These are phyloP conservation scores for Pomatostomus ruficeps DNA, from an alignment of 2,113 vertebrate species.

Conservation along the genomic window DNA sequence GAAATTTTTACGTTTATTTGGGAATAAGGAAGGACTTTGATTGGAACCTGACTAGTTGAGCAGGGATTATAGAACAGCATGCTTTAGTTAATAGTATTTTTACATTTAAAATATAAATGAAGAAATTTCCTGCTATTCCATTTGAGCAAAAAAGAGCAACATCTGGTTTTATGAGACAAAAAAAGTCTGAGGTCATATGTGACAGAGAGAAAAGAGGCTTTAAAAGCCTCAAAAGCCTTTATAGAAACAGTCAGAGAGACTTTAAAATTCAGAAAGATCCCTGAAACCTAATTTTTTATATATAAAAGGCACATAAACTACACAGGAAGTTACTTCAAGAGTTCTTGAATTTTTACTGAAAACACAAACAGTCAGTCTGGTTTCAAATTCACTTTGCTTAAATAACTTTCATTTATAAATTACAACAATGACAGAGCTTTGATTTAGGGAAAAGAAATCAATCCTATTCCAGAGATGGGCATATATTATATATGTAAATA, in stretches of 20 bases:
- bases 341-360: neutral
- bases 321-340: neutral
- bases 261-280: neutral
- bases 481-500: neutral
- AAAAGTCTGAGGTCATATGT: neutral
- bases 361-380: neutral
- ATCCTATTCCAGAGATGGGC: neutral
- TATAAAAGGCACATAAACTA: neutral
- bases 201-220: neutral
- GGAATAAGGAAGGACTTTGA: neutral
- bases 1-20: neutral
- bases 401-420: neutral
- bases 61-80: neutral
- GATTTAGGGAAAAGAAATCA: neutral
- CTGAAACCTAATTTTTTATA: neutral
- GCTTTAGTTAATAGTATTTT: neutral
- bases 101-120: neutral
- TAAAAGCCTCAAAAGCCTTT: neutral
- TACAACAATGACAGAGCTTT: neutral
- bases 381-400: neutral
- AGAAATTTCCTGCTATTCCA: neutral
- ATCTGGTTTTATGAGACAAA: neutral
- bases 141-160: neutral
- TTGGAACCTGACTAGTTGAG: neutral
- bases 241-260: neutral